These are phyloP conservation scores for Neogobius melanostomus DNA, from an alignment of 2,113 vertebrate species.

Conservation along the genomic window DNA sequence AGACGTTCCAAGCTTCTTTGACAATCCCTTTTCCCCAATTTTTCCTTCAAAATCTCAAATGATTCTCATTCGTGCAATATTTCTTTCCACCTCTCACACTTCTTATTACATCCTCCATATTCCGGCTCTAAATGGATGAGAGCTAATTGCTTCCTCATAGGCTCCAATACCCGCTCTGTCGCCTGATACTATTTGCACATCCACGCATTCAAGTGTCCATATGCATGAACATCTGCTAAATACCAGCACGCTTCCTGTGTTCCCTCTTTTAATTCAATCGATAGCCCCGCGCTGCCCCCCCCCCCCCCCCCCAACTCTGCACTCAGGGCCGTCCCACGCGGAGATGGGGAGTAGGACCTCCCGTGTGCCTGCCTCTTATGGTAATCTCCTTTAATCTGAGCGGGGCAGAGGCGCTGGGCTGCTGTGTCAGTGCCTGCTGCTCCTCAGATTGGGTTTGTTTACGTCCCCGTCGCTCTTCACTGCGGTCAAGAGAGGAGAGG, in stretches of 20 bases:
- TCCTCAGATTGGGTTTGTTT: slow-evolving; percentile 54
- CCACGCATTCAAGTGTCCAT: slow-evolving; percentile 47
- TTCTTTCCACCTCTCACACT: not conserved
- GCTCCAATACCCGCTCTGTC: slow-evolving; percentile 1
- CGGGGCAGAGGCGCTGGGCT: slow-evolving; percentile 29
- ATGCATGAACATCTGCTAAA: slow-evolving; percentile 59
- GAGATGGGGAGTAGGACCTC: slow-evolving; percentile 36
- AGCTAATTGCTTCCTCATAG: not conserved
- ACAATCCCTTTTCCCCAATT: no score
- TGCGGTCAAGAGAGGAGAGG: slow-evolving; percentile 23
- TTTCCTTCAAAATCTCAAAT: no score
- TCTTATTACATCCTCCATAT: not conserved
- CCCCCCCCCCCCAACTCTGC: not conserved
- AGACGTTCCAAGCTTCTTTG: no score
- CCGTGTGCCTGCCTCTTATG: slow-evolving; percentile 43
- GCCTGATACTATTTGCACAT: slow-evolving; percentile 22
- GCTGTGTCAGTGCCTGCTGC: slow-evolving; percentile 56
- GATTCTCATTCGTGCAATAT: no score
- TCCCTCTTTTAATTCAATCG: slow-evolving; percentile 39
- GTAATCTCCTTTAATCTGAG: slow-evolving; percentile 69
- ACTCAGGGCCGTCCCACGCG: slow-evolving; percentile 14
- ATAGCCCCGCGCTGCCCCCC: slow-evolving; percentile 1
- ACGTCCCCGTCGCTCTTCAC: slow-evolving; percentile 22
- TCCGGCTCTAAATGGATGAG: not conserved
- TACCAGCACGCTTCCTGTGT: slow-evolving; percentile 12